Percentiles rank a stretch among this genome's conserved stretches.
These are phyloP conservation scores for Ranitomeya variabilis DNA, from an alignment of 2,113 vertebrate species.

Conservation along the genomic window DNA sequence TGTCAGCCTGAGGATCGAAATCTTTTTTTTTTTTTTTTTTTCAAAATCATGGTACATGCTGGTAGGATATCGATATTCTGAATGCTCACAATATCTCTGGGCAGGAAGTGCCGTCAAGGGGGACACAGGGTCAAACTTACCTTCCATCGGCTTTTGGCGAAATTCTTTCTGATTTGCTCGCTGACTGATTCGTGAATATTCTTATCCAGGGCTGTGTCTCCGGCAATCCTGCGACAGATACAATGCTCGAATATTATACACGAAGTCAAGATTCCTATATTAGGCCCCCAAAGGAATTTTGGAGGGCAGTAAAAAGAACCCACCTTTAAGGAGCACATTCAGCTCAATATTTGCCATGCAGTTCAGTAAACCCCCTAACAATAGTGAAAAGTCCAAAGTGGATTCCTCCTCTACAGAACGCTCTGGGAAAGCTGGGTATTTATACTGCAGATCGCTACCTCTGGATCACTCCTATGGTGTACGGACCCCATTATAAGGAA, in stretches of 20 bases:
- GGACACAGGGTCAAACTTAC: slow-evolving; percentile 67
- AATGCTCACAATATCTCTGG: neutral
- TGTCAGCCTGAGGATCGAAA: neutral
- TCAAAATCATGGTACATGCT: no score
- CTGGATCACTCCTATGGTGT: no score
- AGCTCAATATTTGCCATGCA: neutral
- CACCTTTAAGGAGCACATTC: no score
- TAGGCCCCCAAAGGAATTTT: no score
- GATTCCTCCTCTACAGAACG: neutral
- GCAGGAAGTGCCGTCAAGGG: neutral
- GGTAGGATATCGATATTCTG: no score
- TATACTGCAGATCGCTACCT: neutral
- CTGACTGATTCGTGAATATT: slow-evolving; percentile 99
- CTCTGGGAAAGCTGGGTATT: neutral
- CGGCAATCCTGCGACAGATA: slow-evolving; percentile 83
- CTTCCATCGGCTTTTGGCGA: slow-evolving; percentile 99
- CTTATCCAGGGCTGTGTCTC: slow-evolving; percentile 94
- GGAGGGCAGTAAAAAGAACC: no score
- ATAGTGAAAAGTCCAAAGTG: neutral
- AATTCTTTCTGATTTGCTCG: slow-evolving; percentile 97
- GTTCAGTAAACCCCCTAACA: neutral
- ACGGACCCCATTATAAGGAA: no score
- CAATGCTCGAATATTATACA: neutral
- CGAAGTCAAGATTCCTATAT: neutral
- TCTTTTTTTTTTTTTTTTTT: neutral